phyloP scores from a whole-genome alignment of 2,888 invertebrate genomes.

The Campopleginae sp. region DNA sequence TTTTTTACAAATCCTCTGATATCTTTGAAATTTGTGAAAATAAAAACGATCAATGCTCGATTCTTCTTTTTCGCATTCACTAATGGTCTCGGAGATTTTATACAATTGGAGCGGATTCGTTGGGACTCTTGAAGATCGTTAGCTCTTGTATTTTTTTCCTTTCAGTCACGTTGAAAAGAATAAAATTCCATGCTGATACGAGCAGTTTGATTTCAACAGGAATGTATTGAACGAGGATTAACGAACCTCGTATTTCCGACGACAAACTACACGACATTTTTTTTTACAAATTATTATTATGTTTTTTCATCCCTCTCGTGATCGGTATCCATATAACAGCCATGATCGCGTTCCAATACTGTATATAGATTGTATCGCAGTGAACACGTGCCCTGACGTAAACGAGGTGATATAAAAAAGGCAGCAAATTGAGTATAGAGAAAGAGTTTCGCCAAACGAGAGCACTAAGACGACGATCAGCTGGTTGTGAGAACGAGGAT shows the following conservation, averaged over 20 bases:
- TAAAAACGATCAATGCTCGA: too few species aligned
- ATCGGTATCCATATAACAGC: neutral
- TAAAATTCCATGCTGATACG: neutral
- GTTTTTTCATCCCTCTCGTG: neutral
- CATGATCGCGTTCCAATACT: conserved; percentile 21
- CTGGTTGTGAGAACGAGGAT: conserved; percentile 24
- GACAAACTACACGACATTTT: neutral
- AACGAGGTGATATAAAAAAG: conserved; percentile 53
- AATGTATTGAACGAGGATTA: neutral
- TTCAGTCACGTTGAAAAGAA: neutral
- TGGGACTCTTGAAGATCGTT: neutral
- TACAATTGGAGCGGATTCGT: neutral
- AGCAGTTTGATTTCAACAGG: neutral
- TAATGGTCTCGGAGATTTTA: neutral
- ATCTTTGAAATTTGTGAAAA: neutral
- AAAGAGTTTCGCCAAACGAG: conserved; percentile 52
- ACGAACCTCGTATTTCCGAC: neutral
- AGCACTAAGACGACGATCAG: conserved; percentile 56
- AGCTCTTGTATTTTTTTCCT: neutral
- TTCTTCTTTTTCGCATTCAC: neutral
- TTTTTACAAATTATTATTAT: neutral
- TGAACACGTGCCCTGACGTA: conserved; percentile 28
- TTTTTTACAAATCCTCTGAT: neutral
- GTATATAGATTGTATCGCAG: conserved; percentile 36
- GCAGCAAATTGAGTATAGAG: conserved; percentile 31